Percentiles rank a stretch among this genome's conserved stretches.
Conservation (phyloP, 2,888 invertebrate species). For the Aproaerema taeniolella region DNA sequence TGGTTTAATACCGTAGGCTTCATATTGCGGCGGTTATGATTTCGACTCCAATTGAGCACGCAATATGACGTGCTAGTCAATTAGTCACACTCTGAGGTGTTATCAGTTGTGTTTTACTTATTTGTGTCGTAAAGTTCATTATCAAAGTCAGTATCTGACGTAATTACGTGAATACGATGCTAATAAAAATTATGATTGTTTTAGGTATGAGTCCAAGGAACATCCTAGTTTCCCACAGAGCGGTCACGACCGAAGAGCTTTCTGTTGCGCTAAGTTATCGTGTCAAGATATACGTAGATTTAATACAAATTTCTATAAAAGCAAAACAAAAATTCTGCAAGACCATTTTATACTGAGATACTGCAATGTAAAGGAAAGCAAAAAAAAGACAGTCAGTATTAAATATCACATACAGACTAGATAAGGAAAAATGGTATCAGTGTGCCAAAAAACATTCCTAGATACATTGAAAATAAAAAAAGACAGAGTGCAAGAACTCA, state of each 20-base stretch:
- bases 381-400: slow-evolving; percentile 16
- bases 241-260: slow-evolving; percentile 20
- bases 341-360: slow-evolving; percentile 20
- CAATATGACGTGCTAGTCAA: no score
- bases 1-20: no score
- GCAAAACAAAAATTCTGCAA: slow-evolving; percentile 17
- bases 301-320: slow-evolving; percentile 18
- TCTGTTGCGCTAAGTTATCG: slow-evolving; percentile 17
- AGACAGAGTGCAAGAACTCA: slow-evolving; percentile 14
- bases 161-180: no score
- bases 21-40: no score
- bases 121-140: no score
- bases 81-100: no score
- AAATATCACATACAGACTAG: slow-evolving; percentile 17
- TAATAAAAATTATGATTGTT: background rate
- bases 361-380: slow-evolving; percentile 18
- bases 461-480: slow-evolving; percentile 11
- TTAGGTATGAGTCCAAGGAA: slow-evolving; percentile 2
- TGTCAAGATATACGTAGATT: slow-evolving; percentile 20
- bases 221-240: slow-evolving; percentile 19
- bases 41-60: no score
- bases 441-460: slow-evolving; percentile 14
- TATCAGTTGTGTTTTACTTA: no score
- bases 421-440: slow-evolving; percentile 1
- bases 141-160: no score